These are phyloP conservation scores for Drosophila rhopaloa DNA, from an alignment of 1,140 invertebrate species.

Conservation along the genomic window DNA sequence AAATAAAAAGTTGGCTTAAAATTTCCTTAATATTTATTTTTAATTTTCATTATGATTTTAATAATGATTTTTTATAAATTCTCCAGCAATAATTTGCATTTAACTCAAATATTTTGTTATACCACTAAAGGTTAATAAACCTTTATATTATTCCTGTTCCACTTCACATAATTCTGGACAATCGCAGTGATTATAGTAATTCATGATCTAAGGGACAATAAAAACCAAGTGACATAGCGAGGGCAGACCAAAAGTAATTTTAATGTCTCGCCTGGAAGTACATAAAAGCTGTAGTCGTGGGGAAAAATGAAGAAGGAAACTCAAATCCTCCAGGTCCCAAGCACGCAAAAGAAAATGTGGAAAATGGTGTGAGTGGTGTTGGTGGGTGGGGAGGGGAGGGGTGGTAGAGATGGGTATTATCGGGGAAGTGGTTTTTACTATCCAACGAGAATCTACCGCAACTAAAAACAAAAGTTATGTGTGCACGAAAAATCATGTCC, in stretches of 20 bases:
- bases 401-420: slow-evolving; percentile 23
- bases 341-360: slow-evolving; percentile 38
- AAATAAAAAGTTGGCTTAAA: too few species aligned
- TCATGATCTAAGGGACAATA: slow-evolving; percentile 41
- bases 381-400: too few species aligned
- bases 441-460: slow-evolving; percentile 52
- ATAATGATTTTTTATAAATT: background rate
- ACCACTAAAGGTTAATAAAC: background rate
- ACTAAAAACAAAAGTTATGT: slow-evolving; percentile 75
- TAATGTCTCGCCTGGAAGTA: slow-evolving; percentile 52
- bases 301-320: background rate
- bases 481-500: slow-evolving; percentile 72
- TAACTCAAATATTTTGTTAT: background rate
- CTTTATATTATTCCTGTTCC: slow-evolving; percentile 2
- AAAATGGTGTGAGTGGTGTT: background rate
- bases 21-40: too few species aligned
- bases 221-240: slow-evolving; percentile 28
- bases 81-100: background rate
- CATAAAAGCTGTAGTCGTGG: slow-evolving; percentile 26
- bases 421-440: slow-evolving; percentile 52
- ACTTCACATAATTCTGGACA: slow-evolving; percentile 29
- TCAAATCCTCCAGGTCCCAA: slow-evolving; percentile 9
- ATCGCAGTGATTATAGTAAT: slow-evolving; percentile 47
- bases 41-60: too few species aligned
- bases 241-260: slow-evolving; percentile 29